phyloP scores from a whole-genome alignment of 1,140 invertebrate genomes.

The Neodiprion fabricii region DNA sequence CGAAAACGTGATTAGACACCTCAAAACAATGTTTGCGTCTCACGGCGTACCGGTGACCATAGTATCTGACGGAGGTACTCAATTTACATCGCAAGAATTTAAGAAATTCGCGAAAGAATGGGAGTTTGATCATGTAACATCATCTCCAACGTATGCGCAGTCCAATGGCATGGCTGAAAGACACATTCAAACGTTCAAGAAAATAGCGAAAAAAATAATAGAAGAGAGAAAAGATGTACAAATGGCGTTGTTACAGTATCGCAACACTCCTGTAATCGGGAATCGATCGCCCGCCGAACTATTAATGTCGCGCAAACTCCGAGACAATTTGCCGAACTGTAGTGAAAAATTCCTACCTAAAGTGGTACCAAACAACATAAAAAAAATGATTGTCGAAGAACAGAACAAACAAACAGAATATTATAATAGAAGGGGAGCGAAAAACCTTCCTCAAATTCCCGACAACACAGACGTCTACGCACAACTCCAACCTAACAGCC shows the following conservation, averaged over 20 bases:
- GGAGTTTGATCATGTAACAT: slow-evolving; percentile 47
- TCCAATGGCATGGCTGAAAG: slow-evolving; percentile 56
- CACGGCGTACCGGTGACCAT: slow-evolving; percentile 52
- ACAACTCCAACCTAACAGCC: slow-evolving; percentile 12
- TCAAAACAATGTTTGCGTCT: slow-evolving; percentile 47
- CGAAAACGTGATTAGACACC: slow-evolving; percentile 31
- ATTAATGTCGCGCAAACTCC: slow-evolving; percentile 23
- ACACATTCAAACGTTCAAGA: slow-evolving; percentile 40
- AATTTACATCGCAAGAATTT: slow-evolving; percentile 56
- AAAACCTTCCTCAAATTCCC: slow-evolving; percentile 13
- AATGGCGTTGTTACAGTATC: slow-evolving; percentile 24
- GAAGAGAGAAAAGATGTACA: slow-evolving; percentile 27
- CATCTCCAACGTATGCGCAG: slow-evolving; percentile 51
- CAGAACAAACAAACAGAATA: slow-evolving; percentile 26
- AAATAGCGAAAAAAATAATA: slow-evolving; percentile 36
- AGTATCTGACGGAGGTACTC: slow-evolving; percentile 55
- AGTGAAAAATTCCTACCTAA: background rate
- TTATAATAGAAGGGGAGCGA: slow-evolving; percentile 21
- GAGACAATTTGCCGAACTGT: slow-evolving; percentile 24
- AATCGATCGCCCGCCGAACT: slow-evolving; percentile 27
- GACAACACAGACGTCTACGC: slow-evolving; percentile 7
- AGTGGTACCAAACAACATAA: background rate
- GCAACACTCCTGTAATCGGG: slow-evolving; percentile 22
- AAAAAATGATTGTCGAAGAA: background rate
- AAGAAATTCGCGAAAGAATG: slow-evolving; percentile 49